Evolutionary conservation across 2,113 vertebrate species (phyloP).

Genomic region (Chaenocephalus aceratus): DNA sequence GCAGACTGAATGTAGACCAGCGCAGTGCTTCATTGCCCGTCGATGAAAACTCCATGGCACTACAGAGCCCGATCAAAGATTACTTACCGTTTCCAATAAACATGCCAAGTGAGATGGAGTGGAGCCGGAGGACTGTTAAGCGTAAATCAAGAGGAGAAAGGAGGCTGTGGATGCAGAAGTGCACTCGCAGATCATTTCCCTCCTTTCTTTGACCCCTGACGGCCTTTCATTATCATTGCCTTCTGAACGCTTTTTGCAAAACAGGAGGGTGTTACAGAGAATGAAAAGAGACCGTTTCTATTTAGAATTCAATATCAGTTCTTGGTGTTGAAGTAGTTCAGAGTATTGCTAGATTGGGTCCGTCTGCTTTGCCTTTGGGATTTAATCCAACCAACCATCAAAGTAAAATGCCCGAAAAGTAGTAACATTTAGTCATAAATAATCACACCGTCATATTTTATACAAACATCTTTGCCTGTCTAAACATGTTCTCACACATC

Average conservation of each 20-base stretch:
- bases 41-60: neutral
- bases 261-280: constrained; percentile 34
- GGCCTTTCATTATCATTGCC: constrained; percentile 44
- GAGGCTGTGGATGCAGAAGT: constrained; percentile 35
- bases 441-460: neutral
- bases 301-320: constrained; percentile 32
- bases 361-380: neutral
- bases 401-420: neutral
- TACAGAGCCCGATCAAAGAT: constrained; percentile 41
- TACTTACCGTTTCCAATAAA: constrained; percentile 70
- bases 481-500: no score
- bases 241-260: constrained; percentile 45
- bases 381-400: neutral
- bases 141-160: constrained; percentile 57
- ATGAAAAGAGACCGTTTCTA: constrained; percentile 35
- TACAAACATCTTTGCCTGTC: no score
- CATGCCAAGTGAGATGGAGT: constrained; percentile 38
- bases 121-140: constrained; percentile 24
- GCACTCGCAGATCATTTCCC: constrained; percentile 36
- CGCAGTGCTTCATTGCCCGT: constrained; percentile 11
- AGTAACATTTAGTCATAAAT: neutral
- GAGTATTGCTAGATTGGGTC: neutral
- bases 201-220: constrained; percentile 20
- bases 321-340: constrained; percentile 18
- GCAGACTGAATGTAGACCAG: constrained; percentile 9